A percentile compares a stretch with the other conserved stretches of the same genome.
These are phyloP conservation scores for Hydrolagus affinis DNA, from an alignment of 2,113 vertebrate genomes.

Conservation along the genomic window DNA sequence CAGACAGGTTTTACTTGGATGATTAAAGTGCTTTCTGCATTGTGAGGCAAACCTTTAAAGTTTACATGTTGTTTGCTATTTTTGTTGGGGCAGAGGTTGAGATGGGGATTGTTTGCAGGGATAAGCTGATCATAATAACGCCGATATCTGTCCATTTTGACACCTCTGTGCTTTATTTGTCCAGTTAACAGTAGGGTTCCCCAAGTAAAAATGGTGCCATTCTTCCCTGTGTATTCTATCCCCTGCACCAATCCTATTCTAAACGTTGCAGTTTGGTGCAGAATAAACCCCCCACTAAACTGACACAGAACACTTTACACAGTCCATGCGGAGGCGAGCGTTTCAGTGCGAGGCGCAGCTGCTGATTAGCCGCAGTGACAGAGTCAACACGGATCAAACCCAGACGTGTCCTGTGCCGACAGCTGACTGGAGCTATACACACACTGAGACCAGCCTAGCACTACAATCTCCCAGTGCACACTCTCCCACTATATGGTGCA, in stretches of 20 bases:
- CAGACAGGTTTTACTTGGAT: not conserved
- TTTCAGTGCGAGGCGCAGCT: not conserved
- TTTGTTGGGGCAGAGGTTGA: not conserved
- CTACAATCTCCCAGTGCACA: too few species aligned
- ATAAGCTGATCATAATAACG: not conserved
- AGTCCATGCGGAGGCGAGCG: too few species aligned
- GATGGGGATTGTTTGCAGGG: not conserved
- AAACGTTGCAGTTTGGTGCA: not conserved
- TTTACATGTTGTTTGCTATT: too few species aligned
- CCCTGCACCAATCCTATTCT: not conserved
- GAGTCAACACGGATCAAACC: not conserved
- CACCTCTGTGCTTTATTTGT: slow-evolving; percentile 4
- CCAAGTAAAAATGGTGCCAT: not conserved
- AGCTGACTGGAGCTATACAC: not conserved
- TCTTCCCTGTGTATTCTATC: not conserved
- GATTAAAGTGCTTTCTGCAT: too few species aligned
- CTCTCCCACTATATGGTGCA: not conserved
- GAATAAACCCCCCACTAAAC: not conserved
- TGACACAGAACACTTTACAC: not conserved
- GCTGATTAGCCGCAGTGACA: not conserved
- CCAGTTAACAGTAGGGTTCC: not conserved
- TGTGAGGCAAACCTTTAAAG: too few species aligned
- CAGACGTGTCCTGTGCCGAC: too few species aligned
- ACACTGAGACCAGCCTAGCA: not conserved
- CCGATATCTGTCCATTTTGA: not conserved